phyloP scores from a whole-genome alignment of 2,113 vertebrate genomes.

The Struthio camelus region DNA sequence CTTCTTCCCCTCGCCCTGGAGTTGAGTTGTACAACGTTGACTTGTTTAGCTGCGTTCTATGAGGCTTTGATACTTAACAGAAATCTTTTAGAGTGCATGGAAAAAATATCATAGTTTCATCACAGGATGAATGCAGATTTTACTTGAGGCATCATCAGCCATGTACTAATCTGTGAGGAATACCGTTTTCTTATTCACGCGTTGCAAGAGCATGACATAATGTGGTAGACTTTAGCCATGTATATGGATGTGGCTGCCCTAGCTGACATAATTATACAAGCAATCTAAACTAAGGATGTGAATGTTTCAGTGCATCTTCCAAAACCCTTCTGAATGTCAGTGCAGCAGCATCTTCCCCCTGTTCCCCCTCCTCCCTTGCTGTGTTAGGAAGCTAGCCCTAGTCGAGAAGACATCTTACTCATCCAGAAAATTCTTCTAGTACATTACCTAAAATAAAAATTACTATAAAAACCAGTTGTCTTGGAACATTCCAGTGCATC shows the following conservation, averaged over 20 bases:
- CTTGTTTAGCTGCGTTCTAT: background rate
- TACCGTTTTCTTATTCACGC: background rate
- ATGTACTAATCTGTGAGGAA: accelerated
- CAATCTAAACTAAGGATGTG: background rate
- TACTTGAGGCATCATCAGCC: background rate
- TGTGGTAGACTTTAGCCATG: background rate
- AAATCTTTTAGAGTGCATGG: background rate
- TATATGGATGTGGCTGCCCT: background rate
- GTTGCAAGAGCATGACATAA: background rate
- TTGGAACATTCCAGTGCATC: too few species aligned
- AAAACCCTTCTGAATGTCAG: too few species aligned
- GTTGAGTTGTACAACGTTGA: accelerated
- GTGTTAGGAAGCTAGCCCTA: background rate
- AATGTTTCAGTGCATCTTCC: background rate
- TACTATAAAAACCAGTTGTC: too few species aligned
- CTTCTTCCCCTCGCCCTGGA: background rate
- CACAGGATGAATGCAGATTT: accelerated
- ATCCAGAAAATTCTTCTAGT: background rate
- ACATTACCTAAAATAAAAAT: too few species aligned
- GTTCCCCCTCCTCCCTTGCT: background rate
- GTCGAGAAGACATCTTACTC: background rate
- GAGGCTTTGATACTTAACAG: background rate
- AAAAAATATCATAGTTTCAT: background rate
- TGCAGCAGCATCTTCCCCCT: background rate
- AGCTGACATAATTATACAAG: background rate